phyloP scores from a whole-genome alignment of 2,113 vertebrate genomes.

The Cichladusa arquata region DNA sequence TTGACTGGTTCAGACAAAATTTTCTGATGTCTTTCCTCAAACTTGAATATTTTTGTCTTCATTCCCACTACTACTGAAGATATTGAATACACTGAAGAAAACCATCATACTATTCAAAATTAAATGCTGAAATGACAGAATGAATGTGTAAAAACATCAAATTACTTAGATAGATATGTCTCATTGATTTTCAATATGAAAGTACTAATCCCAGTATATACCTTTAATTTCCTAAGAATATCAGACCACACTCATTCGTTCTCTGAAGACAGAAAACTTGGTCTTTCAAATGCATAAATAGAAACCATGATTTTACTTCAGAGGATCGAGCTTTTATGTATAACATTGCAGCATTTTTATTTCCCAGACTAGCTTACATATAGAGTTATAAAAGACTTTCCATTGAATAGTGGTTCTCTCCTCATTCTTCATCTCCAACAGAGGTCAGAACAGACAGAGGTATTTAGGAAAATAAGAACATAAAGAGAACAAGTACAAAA shows the following conservation, averaged over 20 bases:
- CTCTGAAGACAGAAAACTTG: neutral
- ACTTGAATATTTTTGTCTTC: neutral
- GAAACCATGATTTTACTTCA: neutral
- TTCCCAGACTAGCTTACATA: neutral
- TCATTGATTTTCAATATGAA: neutral
- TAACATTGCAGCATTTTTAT: neutral
- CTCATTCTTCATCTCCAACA: neutral
- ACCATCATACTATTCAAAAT: neutral
- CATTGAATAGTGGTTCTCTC: neutral
- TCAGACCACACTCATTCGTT: neutral
- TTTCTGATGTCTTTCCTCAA: neutral
- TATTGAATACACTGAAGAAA: neutral
- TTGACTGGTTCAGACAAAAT: neutral
- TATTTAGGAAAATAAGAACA: neutral
- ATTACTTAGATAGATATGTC: neutral
- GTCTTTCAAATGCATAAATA: neutral
- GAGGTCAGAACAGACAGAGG: neutral
- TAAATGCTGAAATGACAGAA: neutral
- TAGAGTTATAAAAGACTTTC: neutral
- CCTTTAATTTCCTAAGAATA: neutral
- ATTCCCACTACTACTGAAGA: neutral
- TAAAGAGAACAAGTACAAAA: neutral
- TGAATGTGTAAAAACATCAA: neutral
- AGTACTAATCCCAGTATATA: neutral
- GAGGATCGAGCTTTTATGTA: neutral